These are phyloP conservation scores for Holacanthus passer DNA, from an alignment of 2,113 vertebrate genomes.

Conservation along the genomic window DNA sequence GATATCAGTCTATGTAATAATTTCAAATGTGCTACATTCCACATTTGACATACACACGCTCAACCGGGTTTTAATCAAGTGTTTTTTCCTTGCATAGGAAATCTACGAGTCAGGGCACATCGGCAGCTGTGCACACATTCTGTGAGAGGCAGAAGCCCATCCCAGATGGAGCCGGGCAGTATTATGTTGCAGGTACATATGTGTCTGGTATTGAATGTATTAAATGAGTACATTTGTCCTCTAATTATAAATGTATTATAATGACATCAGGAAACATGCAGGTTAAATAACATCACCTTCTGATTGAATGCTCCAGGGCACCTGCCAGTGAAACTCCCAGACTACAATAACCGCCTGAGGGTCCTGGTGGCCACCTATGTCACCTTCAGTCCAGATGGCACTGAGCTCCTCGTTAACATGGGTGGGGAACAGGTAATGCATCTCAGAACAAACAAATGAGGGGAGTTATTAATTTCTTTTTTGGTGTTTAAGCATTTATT, in stretches of 20 bases:
- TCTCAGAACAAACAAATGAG: not conserved
- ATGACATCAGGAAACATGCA: not conserved
- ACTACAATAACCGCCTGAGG: conserved; percentile 96
- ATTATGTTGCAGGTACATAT: conserved; percentile 95
- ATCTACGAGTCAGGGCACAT: conserved; percentile 89
- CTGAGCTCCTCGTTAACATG: conserved; percentile 98
- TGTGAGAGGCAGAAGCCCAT: conserved; percentile 94
- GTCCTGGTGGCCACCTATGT: conserved; percentile 97
- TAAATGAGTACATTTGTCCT: not conserved
- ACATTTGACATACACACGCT: not conserved
- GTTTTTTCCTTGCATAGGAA: conserved; percentile 83
- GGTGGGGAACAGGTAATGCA: conserved; percentile 95
- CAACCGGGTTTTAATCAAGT: not conserved
- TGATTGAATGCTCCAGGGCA: conserved; percentile 86
- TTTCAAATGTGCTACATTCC: not conserved
- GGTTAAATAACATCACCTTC: not conserved
- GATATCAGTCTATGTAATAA: not conserved
- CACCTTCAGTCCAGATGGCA: conserved; percentile 98
- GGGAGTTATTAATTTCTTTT: not conserved
- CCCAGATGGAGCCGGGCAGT: conserved; percentile 95
- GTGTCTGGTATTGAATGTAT: not conserved
- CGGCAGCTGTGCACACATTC: conserved; percentile 94
- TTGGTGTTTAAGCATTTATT: not conserved
- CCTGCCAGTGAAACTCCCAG: conserved; percentile 94
- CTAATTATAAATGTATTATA: not conserved